phyloP scores from a whole-genome alignment of 1,140 invertebrate species.

The Sitophilus oryzae region DNA sequence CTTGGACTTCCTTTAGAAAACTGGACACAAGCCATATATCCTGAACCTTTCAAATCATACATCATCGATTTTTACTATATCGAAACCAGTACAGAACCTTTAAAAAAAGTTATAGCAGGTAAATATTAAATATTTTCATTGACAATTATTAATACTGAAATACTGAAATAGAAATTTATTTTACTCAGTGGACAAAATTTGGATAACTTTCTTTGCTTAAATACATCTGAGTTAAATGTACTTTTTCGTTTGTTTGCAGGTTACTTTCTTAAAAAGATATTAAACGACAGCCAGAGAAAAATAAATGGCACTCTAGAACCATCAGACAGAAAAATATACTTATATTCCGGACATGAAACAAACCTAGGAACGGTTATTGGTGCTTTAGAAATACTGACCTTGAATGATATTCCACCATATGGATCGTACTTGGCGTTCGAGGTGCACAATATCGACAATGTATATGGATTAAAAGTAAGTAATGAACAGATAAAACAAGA shows the following conservation, averaged over 20 bases:
- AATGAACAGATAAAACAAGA: too few relatives aligned
- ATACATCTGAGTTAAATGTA: background rate
- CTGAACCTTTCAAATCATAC: background rate
- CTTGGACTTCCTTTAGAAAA: background rate
- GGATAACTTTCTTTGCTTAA: background rate
- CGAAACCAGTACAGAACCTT: background rate
- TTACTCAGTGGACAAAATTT: constrained; percentile 1
- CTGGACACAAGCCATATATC: background rate
- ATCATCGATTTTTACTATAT: background rate
- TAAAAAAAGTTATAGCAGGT: background rate
- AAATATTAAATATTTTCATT: background rate
- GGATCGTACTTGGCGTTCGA: constrained; percentile 9
- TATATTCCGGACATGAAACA: constrained; percentile 13
- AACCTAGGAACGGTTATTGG: constrained; percentile 1
- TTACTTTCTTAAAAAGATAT: constrained; percentile 8
- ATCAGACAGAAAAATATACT: constrained; percentile 1
- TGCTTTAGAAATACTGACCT: background rate
- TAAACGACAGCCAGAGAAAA: constrained; percentile 5
- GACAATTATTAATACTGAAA: too few relatives aligned
- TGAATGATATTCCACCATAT: constrained; percentile 9
- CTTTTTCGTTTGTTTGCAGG: constrained; percentile 8
- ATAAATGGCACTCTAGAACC: constrained; percentile 1
- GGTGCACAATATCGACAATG: constrained; percentile 11
- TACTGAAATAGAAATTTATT: background rate
- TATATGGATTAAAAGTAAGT: constrained; percentile 14